These are phyloP conservation scores for Lasioglossum albipes DNA, from an alignment of 1,140 invertebrate genomes.

Conservation along the genomic window DNA sequence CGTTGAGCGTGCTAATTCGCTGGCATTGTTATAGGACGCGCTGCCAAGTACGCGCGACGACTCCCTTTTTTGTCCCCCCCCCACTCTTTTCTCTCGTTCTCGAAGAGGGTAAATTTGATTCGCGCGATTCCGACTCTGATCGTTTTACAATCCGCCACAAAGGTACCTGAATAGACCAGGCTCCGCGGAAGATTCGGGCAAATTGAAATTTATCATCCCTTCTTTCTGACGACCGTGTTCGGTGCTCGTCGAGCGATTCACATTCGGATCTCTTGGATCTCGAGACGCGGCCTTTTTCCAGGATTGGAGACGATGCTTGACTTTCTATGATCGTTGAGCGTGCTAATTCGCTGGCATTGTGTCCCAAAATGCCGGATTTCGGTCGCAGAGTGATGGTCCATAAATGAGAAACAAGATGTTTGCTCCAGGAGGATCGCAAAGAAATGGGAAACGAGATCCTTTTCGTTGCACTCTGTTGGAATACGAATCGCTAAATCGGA, in stretches of 20 bases:
- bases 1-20: no score
- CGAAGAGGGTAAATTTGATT: conserved; percentile 47
- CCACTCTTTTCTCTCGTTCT: neutral
- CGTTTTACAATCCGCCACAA: conserved; percentile 31
- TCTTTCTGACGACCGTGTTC: neutral
- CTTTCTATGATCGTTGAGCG: neutral
- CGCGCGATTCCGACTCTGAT: conserved; percentile 20
- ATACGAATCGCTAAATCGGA: no score
- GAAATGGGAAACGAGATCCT: no score
- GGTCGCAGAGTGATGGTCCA: no score
- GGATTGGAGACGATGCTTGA: neutral
- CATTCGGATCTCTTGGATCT: neutral
- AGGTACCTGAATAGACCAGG: conserved; percentile 9
- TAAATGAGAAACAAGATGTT: no score
- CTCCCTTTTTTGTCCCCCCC: no score
- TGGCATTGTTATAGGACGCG: no score
- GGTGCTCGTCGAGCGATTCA: neutral
- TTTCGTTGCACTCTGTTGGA: no score
- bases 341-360: no score
- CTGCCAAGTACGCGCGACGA: no score
- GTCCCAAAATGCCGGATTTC: no score
- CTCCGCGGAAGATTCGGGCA: conserved; percentile 38
- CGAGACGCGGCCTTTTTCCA: neutral
- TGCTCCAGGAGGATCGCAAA: no score
- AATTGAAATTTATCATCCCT: conserved; percentile 62